Conservation (phyloP, 2,888 invertebrate genomes). For the Heliconius charithonia region DNA sequence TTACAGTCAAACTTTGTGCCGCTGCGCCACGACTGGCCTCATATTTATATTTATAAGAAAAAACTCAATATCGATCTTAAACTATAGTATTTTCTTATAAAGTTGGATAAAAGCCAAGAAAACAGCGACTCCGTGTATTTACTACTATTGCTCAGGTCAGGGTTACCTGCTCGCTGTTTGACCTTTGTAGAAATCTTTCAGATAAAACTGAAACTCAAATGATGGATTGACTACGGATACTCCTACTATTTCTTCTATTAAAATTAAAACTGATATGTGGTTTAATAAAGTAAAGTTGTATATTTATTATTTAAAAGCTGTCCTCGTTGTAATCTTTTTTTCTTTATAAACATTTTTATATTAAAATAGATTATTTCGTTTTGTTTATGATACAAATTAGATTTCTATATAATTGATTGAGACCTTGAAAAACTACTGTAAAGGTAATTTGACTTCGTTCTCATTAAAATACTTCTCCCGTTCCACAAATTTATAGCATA, state of each 20-base stretch:
- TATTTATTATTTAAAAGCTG: not conserved
- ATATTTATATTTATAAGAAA: too few relatives aligned
- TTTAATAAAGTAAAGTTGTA: not conserved
- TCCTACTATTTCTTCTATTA: not conserved
- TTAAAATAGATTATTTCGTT: too few relatives aligned
- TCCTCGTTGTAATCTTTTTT: not conserved
- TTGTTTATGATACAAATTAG: too few relatives aligned
- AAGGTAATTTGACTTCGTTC: too few relatives aligned
- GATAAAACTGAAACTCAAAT: conserved; percentile 20
- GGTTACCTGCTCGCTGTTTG: conserved; percentile 23
- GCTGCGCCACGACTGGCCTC: too few relatives aligned
- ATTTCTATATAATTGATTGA: too few relatives aligned
- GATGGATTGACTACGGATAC: conserved; percentile 16
- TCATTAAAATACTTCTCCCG: too few relatives aligned
- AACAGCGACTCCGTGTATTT: conserved; percentile 12
- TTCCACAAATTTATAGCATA: too few relatives aligned
- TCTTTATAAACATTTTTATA: too few relatives aligned
- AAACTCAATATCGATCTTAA: not conserved
- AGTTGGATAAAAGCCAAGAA: conserved; percentile 21
- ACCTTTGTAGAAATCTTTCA: conserved; percentile 21
- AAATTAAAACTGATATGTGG: not conserved
- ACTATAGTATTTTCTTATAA: not conserved
- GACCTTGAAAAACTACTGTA: too few relatives aligned
- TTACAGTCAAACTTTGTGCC: too few relatives aligned
- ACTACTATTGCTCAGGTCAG: conserved; percentile 15